Base-by-base conservation (phyloP, 2,797 vertebrate genomes). In the Kryptopterus vitreolus region DNA sequence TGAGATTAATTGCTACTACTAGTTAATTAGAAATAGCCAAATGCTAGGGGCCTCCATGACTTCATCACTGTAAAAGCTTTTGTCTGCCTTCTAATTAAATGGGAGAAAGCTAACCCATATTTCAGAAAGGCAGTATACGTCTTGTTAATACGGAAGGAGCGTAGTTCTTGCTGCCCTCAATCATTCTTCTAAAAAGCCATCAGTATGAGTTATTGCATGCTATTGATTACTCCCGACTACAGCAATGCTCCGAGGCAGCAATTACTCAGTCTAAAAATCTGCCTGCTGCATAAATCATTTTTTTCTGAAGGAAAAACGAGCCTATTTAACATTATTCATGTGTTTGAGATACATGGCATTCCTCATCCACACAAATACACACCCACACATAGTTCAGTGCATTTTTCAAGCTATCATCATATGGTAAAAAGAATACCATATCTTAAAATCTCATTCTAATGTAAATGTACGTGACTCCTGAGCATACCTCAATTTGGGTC, bases 1-100 rank as follows among this genome's bases (percentile, higher is more conserved):
- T 5, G 15, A 18, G 10, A 72, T 63, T 83, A 46, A 81, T 69
- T 43, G 38, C 38, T 43, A 43, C n/a, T 15, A 68, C 1, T 13
- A 46, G 8, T 26, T 38, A 80, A 43, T 43, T 43, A 53, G n/a
- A 26, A 31, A 18, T 35, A 66, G 24, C 22, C 33, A 38, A 77
- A 66, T 33, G 75, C 12, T 18, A 31, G 57, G 3, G 13, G n/a
- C 9, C n/a, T 26, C 9, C 2, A 38, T 68, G 61, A 10, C 33
- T 38, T 55, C n/a, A 68, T 68, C 15, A 77, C 16, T 8, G 16
- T 55, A 33, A 77, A 68, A 31, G 50, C 50, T 46, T 48, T n/a
- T 50, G 57, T 31, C 8, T 18, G 9, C 22, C 46, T 63, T 1
- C 43, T 77, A 83, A 83, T 79, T 63, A 75, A 79, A 81, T 58